A percentile compares a stretch with the other conserved stretches of the same genome.
phyloP scores from a whole-genome alignment of 2,797 vertebrate genomes.

The Cirrhinus molitorella region DNA sequence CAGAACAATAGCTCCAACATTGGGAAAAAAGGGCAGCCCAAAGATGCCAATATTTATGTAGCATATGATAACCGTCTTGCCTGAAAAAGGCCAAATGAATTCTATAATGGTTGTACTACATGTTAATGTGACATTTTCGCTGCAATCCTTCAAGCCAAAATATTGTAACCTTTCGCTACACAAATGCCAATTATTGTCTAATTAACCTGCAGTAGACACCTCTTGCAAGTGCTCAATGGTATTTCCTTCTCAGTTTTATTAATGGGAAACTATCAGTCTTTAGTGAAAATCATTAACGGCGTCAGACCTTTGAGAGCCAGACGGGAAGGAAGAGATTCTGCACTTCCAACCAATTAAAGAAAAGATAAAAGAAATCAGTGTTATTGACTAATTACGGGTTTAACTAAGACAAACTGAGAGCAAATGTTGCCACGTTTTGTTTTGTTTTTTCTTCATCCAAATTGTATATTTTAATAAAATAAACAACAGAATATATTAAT shows the following conservation, averaged over 20 bases:
- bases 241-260: conserved; percentile 57
- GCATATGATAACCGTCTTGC: conserved; percentile 29
- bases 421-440: not conserved
- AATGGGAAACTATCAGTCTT: conserved; percentile 36
- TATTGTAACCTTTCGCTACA: conserved; percentile 68
- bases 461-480: not conserved
- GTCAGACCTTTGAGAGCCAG: not conserved
- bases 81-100: conserved; percentile 60
- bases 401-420: not conserved
- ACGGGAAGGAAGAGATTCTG: not conserved
- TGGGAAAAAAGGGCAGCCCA: not conserved
- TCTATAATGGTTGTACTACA: conserved; percentile 66
- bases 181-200: conserved; percentile 73
- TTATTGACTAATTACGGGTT: not conserved
- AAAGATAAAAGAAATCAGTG: conserved; percentile 1
- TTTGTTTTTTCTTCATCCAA: not conserved
- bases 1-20: not conserved
- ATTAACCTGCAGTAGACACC: conserved; percentile 68
- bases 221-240: conserved; percentile 46
- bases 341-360: conserved; percentile 19
- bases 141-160: conserved; percentile 62
- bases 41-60: conserved; percentile 38
- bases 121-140: conserved; percentile 78
- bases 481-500: not conserved
- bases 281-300: conserved; percentile 35